Evolutionary conservation across 2,888 invertebrate species (phyloP), one percentile per base, ranked within the genome.

Genomic region (Lordiphosa andalusiaca): DNA sequence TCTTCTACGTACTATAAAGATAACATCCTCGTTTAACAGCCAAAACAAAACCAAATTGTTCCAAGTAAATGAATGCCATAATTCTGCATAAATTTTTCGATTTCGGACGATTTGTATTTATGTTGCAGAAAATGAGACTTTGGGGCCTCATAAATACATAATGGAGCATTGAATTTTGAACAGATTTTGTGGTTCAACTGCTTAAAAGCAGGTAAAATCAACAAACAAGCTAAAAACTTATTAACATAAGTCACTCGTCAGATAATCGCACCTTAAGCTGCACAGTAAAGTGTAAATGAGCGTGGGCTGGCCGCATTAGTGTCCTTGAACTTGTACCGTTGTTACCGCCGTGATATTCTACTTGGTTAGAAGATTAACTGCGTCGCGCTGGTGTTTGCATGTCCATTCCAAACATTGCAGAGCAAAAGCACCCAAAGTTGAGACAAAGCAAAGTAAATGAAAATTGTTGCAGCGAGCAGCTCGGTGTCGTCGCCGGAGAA

Each of bases 221-320:
- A 42, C 9, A 54, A 44, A 2, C 13, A 53, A 37, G 23, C 16
- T 10, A 36, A 25, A 7, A 55, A 63, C 49, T 62, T 53, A 81
- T 77, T 74, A 71, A 57, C 73, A 80, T 74, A 81, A 77, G 63
- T 49, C 53, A 66, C 40, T 49, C 57, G 59, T 40, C 58, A 66
- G 64, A 73, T 68, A 71, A 23, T 25, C 25, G 25, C 25, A 25
- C 6, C 25, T 25, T 25, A 25, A 25, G 25, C 25, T 2, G 6
- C 25, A 23, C 23, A 23, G 23, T 6, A 4, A 23, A 19, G 19
- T 19, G 19, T 2, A 6, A 23, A 4, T 4, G 23, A 23, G 21
- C 21, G 21, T 4, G 21, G 23, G 23, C 6, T 23, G 5, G 23
- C 23, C 23, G 6, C 23, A 23, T 1, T 23, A 23, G 6, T 25